Evolutionary conservation across 2,113 vertebrate genomes (phyloP).

Genomic region (Pelecanus crispus): DNA sequence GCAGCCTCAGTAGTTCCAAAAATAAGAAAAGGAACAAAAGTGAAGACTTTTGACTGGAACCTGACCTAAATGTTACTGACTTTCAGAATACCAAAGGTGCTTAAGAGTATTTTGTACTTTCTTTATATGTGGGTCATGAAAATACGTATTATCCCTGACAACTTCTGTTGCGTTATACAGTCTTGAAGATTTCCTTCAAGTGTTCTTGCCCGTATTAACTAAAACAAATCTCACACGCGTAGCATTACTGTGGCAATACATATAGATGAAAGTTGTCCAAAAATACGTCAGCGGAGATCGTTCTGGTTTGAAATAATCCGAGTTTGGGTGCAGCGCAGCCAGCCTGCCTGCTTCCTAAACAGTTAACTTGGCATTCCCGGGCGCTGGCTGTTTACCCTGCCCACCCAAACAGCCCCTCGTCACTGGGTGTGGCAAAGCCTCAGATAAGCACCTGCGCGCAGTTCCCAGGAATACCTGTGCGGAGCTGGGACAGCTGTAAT

Average conservation of each 20-base stretch:
- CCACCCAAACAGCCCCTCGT: not conserved
- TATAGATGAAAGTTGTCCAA: not conserved
- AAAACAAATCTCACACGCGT: not conserved
- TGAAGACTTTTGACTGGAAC: not conserved
- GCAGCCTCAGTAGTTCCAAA: not conserved
- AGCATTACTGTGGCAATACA: not conserved
- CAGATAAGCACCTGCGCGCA: constrained; percentile 69
- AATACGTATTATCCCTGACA: rapidly evolving
- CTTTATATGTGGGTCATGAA: not conserved
- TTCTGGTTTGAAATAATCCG: not conserved
- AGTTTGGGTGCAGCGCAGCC: not conserved
- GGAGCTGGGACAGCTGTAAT: constrained; percentile 72
- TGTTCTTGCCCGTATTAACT: not conserved
- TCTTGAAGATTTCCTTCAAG: not conserved
- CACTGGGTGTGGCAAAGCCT: constrained; percentile 59
- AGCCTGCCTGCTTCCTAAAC: not conserved
- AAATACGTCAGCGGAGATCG: not conserved
- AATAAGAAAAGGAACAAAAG: not conserved
- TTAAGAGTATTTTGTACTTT: not conserved
- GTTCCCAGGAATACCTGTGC: constrained; percentile 2
- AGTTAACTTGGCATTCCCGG: not conserved
- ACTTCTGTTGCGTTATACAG: not conserved
- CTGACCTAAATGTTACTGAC: not conserved
- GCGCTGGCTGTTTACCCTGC: constrained; percentile 18
- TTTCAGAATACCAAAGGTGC: not conserved